Evolutionary conservation across 1,140 invertebrate species (phyloP), one percentile per base, ranked within the genome.

Genomic region (Calycopis cecrops): DNA sequence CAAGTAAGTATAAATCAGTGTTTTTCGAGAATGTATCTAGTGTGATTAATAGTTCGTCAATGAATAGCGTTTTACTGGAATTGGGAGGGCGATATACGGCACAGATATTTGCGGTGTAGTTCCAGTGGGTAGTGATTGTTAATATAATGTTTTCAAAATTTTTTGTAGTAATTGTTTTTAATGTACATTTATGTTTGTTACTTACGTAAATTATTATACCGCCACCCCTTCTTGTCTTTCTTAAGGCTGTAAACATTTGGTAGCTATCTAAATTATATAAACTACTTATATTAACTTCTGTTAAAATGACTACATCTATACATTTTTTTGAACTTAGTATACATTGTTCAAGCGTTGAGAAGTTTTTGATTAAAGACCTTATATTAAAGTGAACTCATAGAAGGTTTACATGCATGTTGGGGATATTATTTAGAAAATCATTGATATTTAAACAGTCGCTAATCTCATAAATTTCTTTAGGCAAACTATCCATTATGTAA

Each of bases 301-400:
- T 57, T 49, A 57, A 21, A 7, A 58, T 35, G 37, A 57, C 54
- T 1, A 62, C 28, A 9, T 57, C 60, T 12, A 62, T 57, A 37
- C 11, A 18, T 6, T 18, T 54, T 10, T 35, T 40, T 4, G 33
- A 49, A 44, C 14, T 42, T 12, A 11, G 18, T 40, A 52, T 52
- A n/a, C 42, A 57, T 55, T 54, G 28, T 51, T 52, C 60, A 47
- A 55, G 14, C 12, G 35, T 12, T 7, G 33, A 35, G 35, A 57
- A 57, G 33, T 62, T 57, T 54, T 61, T 61, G 7, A 53, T 61
- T 18, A 61, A 12, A 9, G 35, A 49, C 35, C 57, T 49, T 9
- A 59, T 59, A 51, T 59, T 59, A 28, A 54, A 14, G 21, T 59
- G 57, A 1, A 59, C 35, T 11, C 37, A 35, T 42, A 49, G 12